phyloP scores from a whole-genome alignment of 30 jellyfish, hydroid and myxozoan genomes.

The Aurelia sp. region DNA sequence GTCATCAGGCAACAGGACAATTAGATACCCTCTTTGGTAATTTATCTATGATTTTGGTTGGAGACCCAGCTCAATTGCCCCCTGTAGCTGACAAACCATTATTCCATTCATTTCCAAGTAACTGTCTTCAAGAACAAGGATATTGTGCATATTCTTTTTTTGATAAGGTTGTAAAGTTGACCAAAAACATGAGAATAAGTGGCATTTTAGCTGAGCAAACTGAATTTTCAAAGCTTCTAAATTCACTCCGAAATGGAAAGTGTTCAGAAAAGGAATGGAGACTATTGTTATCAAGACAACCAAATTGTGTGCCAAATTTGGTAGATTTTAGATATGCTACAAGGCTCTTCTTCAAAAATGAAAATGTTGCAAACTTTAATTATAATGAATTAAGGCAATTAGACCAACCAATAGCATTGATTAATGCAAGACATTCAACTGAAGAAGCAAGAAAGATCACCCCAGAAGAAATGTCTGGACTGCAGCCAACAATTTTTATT shows the following conservation, averaged over 20 bases:
- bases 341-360: no score
- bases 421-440: no score
- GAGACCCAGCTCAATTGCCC: conserved; percentile 52
- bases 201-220: neutral
- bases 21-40: conserved; percentile 19
- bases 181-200: conserved; percentile 1
- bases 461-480: no score
- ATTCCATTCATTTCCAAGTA: conserved; percentile 4
- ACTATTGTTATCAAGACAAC: conserved; percentile 19
- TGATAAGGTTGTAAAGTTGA: conserved; percentile 1
- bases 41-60: conserved; percentile 27
- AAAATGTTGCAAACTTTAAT: no score
- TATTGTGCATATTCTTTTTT: conserved; percentile 7
- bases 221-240: neutral
- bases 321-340: neutral
- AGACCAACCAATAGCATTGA: no score
- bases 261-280: conserved; percentile 12
- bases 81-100: conserved; percentile 28
- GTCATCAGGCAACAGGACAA: conserved; percentile 37
- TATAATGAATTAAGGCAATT: no score
- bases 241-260: conserved; percentile 9
- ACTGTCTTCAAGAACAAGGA: conserved; percentile 26
- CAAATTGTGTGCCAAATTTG: neutral
- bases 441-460: no score
- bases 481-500: no score